Conservation (phyloP, 2,888 invertebrate genomes). For the Epinotia brunnichana region DNA sequence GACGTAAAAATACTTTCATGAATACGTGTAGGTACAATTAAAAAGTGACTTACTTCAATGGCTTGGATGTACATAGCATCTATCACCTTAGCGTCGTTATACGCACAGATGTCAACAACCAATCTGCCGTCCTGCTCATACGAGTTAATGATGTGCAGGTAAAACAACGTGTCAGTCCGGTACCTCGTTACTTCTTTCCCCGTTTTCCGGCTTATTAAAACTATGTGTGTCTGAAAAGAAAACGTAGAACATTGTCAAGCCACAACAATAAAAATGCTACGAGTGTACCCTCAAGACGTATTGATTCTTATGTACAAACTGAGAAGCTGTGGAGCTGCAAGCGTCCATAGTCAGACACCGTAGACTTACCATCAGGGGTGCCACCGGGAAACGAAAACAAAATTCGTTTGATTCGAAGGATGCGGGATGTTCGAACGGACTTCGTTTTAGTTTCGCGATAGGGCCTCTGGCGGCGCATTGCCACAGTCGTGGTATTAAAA, state of each 20-base stretch:
- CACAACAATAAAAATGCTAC: too few species aligned
- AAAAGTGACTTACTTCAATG: conserved; percentile 84
- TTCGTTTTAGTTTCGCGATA: too few species aligned
- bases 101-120: conserved; percentile 92
- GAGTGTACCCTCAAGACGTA: too few species aligned
- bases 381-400: too few species aligned
- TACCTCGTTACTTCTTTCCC: conserved; percentile 79
- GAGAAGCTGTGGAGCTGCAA: too few species aligned
- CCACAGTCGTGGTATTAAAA: too few species aligned
- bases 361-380: too few species aligned
- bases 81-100: conserved; percentile 91
- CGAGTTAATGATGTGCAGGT: conserved; percentile 93
- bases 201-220: conserved; percentile 84
- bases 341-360: too few species aligned
- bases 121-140: conserved; percentile 88
- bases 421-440: too few species aligned
- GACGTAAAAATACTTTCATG: not conserved
- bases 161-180: conserved; percentile 88
- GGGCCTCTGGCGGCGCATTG: too few species aligned
- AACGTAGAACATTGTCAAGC: conserved; percentile 32
- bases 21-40: not conserved
- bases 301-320: too few species aligned
- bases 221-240: conserved; percentile 84
- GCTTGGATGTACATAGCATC: conserved; percentile 94
- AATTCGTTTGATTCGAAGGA: too few species aligned